Evolutionary conservation across 2,888 invertebrate species (phyloP), one percentile per base, ranked within the genome.

Genomic region (Ariolimax columbianus): DNA sequence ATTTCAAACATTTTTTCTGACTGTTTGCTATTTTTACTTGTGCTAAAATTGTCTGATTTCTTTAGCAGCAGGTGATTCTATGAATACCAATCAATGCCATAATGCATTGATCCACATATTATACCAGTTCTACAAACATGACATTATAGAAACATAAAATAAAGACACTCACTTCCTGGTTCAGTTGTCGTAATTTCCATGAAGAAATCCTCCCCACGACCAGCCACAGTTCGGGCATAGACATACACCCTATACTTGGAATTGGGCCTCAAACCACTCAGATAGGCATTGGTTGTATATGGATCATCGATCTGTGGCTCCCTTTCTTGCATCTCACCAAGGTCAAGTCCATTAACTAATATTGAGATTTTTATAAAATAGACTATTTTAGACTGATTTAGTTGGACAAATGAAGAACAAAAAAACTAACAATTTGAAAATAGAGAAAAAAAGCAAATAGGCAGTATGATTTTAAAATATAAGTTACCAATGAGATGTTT

Each of bases 201-300:
- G 88, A 92, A 95, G 86, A 93, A 94, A 33, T 93, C 93, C 88
- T 97, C 97, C 38, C 99, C 99, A 92, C 97, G 97, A 11, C 99
- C 99, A 82, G 96, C 97, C 89, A 95, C 96, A 0, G 99, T 99
- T 68, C 97, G 97, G 0, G 98, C 99, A 89, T 96, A 95, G 88
- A 99, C 97, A 87, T 94, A 94, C 77, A 96, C 94, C 40, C 95
- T 96, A 94, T 99, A 99, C 93, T 97, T 98, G 0, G 97, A 97
- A 90, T 97, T 96, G 0, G 97, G 96, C 89, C 97, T 96, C 26
- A 99, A 95, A 0, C 97, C 97, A 17, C 97, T 97, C 89, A 99
- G 95, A 95, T 98, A 98, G 47, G 97, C 97, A 90, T 96, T 95
- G 78, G 96, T 96, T 88, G 96, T 95, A 86, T 96, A 96, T 0